Base-by-base conservation (phyloP, 2,113 vertebrate species). In the Electrona antarctica region DNA sequence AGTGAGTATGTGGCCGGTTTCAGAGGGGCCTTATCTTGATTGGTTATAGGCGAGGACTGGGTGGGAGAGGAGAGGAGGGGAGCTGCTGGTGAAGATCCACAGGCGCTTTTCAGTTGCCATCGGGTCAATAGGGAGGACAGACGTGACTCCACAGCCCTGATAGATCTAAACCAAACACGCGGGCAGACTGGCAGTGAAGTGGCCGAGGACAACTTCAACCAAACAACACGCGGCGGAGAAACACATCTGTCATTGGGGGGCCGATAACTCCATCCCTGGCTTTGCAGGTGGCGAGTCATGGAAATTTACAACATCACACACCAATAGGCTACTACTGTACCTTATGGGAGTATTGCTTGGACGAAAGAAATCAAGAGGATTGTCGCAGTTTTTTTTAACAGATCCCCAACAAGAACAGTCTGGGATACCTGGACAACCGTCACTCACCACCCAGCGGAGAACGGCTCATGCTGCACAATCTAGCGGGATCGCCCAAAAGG, bases 21-120 rank as follows among this genome's bases (percentile, higher is more conserved):
- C 72, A 61, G 57, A 1, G 8, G 13, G 74, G 75, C 70, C 79
- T 88, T 86, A 84, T 92, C 88, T 86, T 84, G 87, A 93, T 93
- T 93, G 90, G 92, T 82, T 67, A 41, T 41, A 55, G 64, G 63
- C 70, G 74, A 78, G 71, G 82, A 82, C 60, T 76, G 57, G 81
- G 77, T 85, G 88, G 89, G 89, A 85, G 81, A 81, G 84, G 59
- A 21, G 21, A n/a, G 21, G 21, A 80, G 74, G 69, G 77, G 13
- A 79, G 87, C 83, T 77, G 84, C 54, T 28, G 59, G 68, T 85
- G 83, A 87, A 74, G 77, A 80, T 85, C 84, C 72, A 69, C 90
- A 91, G 81, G 73, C 80, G 15, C 79, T 85, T 78, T 21, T 80
- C 83, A 84, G 80, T 78, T 52, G 63, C 29, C 33, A 45, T 69